Evolutionary conservation across 2,888 invertebrate species (phyloP), one percentile per base, ranked within the genome.

Genomic region (Platycnemis pennipes): DNA sequence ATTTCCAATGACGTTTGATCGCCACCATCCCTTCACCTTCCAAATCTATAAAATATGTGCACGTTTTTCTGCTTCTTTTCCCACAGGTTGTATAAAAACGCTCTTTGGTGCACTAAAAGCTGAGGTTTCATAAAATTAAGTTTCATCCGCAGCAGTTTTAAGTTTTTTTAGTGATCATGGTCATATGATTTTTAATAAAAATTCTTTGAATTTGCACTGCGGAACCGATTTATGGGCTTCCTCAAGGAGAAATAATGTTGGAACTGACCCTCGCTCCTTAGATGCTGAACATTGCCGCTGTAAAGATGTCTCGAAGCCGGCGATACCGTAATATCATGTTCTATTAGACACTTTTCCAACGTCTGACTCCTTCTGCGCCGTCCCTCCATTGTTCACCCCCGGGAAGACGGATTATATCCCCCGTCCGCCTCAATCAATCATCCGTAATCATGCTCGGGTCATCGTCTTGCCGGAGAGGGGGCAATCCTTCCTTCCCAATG

Each of bases 281-380:
- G 53, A 19, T 2, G 63, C 63, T 63, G 63, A n/a, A 63, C 22
- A 63, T 63, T 63, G 8, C 63, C 63, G 63, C 3, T 77, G 37
- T 5, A 16, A 77, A 77, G 31, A 77, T 77, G 37, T 37, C 77
- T 77, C 37, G 11, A 37, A 77, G 77, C 77, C 77, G 77, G n/a
- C 37, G 77, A 77, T 77, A 77, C 77, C 16, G 77, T 77, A 77
- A 77, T 37, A 77, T 77, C 63, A 77, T 37, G 77, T 77, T 77
- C 31, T 37, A 77, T 77, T 77, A 37, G 31, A 77, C 37, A 3
- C 31, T 31, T 13, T 77, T 26, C 26, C 87, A 87, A 45, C 46
- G 22, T 87, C 26, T 26, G 77, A 77, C 37, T n/a, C 3, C 8
- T n/a, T 26, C n/a, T n/a, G 22, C 63, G 1, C n/a, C 63, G 63